phyloP scores from a whole-genome alignment of 2,888 invertebrate genomes.

The Deilephila elpenor region DNA sequence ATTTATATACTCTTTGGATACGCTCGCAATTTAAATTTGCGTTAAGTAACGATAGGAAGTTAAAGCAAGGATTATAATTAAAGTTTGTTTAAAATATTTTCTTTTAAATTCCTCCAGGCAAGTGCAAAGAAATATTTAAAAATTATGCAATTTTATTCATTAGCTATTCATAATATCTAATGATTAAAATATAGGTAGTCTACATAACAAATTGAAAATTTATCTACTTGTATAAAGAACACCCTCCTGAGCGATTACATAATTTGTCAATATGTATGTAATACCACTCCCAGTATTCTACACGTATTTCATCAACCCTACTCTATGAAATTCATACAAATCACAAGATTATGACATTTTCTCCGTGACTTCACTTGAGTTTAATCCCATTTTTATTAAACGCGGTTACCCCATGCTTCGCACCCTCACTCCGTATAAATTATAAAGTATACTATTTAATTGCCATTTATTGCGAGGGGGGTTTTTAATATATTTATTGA shows the following conservation, averaged over 20 bases:
- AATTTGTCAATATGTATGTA: neutral
- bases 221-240: no score
- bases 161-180: no score
- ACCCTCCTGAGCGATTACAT: neutral
- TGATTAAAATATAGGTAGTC: no score
- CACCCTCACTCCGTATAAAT: neutral
- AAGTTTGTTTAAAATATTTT: no score
- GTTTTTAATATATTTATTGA: neutral
- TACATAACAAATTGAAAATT: no score
- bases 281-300: neutral
- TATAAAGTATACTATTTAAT: neutral
- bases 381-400: constrained; percentile 25
- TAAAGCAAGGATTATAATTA: neutral
- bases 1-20: constrained; percentile 13
- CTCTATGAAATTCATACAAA: constrained; percentile 5
- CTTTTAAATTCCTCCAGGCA: no score
- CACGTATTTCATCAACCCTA: neutral
- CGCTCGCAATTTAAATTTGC: constrained; percentile 9
- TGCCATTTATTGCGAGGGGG: neutral
- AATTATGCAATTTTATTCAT: no score
- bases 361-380: neutral
- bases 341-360: neutral
- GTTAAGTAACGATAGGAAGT: neutral
- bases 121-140: no score
- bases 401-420: neutral